These are phyloP conservation scores for Epinephelus awoara DNA, from an alignment of 2,797 vertebrate species.

Conservation along the genomic window DNA sequence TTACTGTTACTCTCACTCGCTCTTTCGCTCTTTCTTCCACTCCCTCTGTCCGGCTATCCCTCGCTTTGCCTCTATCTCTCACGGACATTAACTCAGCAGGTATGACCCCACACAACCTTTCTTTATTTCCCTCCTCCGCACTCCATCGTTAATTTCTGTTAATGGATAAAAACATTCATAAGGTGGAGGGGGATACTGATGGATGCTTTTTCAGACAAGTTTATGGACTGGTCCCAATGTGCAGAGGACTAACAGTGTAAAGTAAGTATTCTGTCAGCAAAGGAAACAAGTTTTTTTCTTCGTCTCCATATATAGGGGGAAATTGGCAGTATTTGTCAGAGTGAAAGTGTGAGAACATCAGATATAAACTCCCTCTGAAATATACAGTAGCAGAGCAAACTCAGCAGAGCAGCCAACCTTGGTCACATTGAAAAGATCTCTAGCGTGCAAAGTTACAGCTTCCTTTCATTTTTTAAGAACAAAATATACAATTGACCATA, in stretches of 20 bases:
- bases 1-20: constrained; percentile 72
- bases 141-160: constrained; percentile 3
- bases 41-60: constrained; percentile 28
- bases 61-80: constrained; percentile 26
- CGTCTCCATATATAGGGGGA: background rate
- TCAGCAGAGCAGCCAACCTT: background rate
- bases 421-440: background rate
- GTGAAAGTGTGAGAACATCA: constrained; percentile 28
- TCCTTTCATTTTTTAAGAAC: background rate
- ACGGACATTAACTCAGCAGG: constrained; percentile 7
- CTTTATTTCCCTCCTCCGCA: background rate
- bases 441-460: background rate
- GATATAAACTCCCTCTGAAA: constrained; percentile 35
- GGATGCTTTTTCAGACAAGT: constrained; percentile 18
- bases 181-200: background rate
- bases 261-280: constrained; percentile 35
- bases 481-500: background rate
- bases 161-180: constrained; percentile 18
- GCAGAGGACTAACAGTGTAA: constrained; percentile 36
- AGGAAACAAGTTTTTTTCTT: constrained; percentile 25
- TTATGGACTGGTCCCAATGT: constrained; percentile 11
- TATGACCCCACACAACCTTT: constrained; percentile 16
- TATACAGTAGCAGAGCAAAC: constrained; percentile 18
- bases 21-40: constrained; percentile 44
- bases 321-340: constrained; percentile 22